phyloP scores from a whole-genome alignment of 2,888 invertebrate species.

The Drosophila cyrtoloma region DNA sequence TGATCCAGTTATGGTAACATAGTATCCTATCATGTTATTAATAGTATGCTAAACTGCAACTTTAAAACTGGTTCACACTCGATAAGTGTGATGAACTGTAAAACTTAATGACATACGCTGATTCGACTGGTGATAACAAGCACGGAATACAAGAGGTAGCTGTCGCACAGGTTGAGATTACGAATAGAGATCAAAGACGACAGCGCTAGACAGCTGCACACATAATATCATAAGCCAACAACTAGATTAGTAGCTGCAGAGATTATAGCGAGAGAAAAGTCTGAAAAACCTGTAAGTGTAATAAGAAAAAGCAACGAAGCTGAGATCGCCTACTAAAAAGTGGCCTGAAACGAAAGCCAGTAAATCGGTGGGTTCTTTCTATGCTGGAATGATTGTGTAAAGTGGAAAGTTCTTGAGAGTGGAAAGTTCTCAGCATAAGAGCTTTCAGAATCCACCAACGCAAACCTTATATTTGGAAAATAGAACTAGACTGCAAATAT shows the following conservation, averaged over 20 bases:
- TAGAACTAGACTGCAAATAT: not conserved
- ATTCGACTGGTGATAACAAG: constrained; percentile 15
- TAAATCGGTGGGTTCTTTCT: not conserved
- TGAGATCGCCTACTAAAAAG: not conserved
- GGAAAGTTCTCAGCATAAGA: not conserved
- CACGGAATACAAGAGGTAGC: not conserved
- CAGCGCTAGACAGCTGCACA: not conserved
- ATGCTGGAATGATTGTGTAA: not conserved
- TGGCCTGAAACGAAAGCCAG: not conserved
- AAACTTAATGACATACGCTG: constrained; percentile 3
- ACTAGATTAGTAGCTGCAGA: not conserved
- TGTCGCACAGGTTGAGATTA: constrained; percentile 11
- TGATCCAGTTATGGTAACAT: constrained; percentile 38
- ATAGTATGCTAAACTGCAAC: constrained; percentile 18
- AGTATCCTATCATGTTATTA: constrained; percentile 18
- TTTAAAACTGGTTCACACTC: constrained; percentile 29
- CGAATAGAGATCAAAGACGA: not conserved
- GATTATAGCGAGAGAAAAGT: not conserved
- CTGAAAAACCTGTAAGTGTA: not conserved
- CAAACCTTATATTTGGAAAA: too few relatives aligned
- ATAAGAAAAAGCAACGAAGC: not conserved
- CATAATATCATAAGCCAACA: constrained; percentile 1
- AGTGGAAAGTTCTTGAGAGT: not conserved
- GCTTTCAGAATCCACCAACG: not conserved
- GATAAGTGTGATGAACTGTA: constrained; percentile 25